Evolutionary conservation across 2,113 vertebrate species (phyloP).

Genomic region (Solea solea): DNA sequence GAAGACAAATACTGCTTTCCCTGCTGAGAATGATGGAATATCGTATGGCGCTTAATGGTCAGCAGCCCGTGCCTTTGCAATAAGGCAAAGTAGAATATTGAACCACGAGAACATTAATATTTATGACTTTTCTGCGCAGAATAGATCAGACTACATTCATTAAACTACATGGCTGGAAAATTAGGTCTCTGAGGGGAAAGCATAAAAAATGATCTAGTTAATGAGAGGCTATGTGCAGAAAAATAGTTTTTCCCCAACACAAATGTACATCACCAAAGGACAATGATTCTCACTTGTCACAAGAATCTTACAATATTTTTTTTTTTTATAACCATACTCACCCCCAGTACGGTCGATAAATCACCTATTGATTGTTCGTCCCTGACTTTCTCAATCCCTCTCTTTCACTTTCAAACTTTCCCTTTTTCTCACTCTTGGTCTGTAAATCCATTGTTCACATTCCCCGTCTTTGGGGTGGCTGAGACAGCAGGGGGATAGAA

Average conservation of each 20-base stretch:
- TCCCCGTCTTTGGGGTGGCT: slow-evolving; percentile 29
- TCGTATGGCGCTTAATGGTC: slow-evolving; percentile 39
- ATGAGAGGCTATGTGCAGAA: slow-evolving; percentile 46
- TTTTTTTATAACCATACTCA: slow-evolving; percentile 24
- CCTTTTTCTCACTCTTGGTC: slow-evolving; percentile 12
- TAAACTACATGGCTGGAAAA: slow-evolving; percentile 61
- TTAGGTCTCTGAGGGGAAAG: slow-evolving; percentile 36
- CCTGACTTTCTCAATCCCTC: slow-evolving; percentile 15
- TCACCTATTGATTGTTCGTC: slow-evolving; percentile 40
- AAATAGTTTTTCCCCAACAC: slow-evolving; percentile 23
- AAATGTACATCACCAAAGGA: slow-evolving; percentile 13
- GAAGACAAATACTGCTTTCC: slow-evolving; percentile 49
- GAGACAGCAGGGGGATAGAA: slow-evolving; percentile 21
- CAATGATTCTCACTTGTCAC: slow-evolving; percentile 23
- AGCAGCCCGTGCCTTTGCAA: slow-evolving; percentile 34
- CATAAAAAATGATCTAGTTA: slow-evolving; percentile 46
- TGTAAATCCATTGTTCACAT: slow-evolving; percentile 45
- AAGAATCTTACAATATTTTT: slow-evolving; percentile 1
- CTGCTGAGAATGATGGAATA: slow-evolving; percentile 35
- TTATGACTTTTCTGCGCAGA: slow-evolving; percentile 38
- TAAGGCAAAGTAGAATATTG: slow-evolving; percentile 47
- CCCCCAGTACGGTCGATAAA: slow-evolving; percentile 24
- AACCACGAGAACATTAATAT: slow-evolving; percentile 57
- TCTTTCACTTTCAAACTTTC: slow-evolving; percentile 23
- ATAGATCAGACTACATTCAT: slow-evolving; percentile 46